Evolutionary conservation across 1,140 invertebrate species (phyloP).

Genomic region (Pseudobourletiella spinata): DNA sequence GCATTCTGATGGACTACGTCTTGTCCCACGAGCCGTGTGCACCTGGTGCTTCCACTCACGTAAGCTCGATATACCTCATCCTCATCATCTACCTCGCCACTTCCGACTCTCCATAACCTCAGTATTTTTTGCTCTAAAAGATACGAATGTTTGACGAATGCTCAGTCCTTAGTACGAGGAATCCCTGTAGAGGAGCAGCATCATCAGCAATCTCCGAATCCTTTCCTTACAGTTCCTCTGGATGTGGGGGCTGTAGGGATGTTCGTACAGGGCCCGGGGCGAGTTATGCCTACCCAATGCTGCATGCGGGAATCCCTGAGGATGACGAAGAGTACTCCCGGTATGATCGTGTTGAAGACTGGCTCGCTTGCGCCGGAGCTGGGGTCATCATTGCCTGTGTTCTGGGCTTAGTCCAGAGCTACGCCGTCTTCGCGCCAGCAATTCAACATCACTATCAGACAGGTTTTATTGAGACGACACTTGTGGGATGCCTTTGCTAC

Average conservation of each 20-base stretch:
- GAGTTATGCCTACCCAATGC: neutral
- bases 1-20: neutral
- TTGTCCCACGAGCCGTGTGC: neutral
- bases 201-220: neutral
- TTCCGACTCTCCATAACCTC: neutral
- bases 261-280: neutral
- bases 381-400: neutral
- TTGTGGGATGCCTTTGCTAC: conserved; percentile 9
- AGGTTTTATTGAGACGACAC: conserved; percentile 1
- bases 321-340: neutral
- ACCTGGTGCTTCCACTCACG: neutral
- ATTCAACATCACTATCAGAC: conserved; percentile 1
- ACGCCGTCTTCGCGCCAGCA: conserved; percentile 1
- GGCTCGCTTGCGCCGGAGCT: conserved; percentile 1
- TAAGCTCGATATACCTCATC: too few relatives aligned
- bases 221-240: neutral
- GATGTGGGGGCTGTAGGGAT: too few relatives aligned
- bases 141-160: neutral
- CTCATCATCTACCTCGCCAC: neutral
- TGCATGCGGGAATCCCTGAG: neutral
- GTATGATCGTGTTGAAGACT: conserved; percentile 10
- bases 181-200: neutral
- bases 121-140: neutral
- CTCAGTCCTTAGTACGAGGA: neutral
- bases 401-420: conserved; percentile 9